Evolutionary conservation across 1,140 invertebrate genomes (phyloP).

Genomic region (Scaptomyza hsui): DNA sequence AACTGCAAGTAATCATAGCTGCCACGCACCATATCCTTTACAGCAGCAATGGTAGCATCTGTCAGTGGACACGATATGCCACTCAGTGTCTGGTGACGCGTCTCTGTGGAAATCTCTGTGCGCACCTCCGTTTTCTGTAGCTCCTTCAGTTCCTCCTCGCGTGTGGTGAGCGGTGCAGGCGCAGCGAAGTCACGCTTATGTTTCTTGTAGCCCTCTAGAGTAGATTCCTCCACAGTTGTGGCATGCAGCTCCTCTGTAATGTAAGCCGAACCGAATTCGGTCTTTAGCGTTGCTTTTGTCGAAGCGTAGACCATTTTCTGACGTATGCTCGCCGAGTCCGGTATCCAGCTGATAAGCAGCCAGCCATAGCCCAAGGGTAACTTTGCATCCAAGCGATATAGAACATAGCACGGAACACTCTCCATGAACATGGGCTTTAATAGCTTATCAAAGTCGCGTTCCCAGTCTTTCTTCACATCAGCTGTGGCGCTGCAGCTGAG

Average conservation of each 20-base stretch:
- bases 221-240: constrained; percentile 90
- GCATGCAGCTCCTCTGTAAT: constrained; percentile 88
- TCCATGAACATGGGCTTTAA: constrained; percentile 91
- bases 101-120: constrained; percentile 92
- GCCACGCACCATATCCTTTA: constrained; percentile 88
- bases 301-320: constrained; percentile 99
- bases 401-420: constrained; percentile 96
- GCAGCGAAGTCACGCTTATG: constrained; percentile 91
- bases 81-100: constrained; percentile 95
- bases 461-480: constrained; percentile 91
- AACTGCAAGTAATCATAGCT: constrained; percentile 91
- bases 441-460: constrained; percentile 94
- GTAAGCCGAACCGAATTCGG: constrained; percentile 95
- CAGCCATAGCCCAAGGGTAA: constrained; percentile 94
- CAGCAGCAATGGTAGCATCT: constrained; percentile 90
- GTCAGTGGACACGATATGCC: constrained; percentile 97
- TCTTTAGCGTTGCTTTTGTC: constrained; percentile 98
- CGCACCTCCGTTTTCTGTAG: constrained; percentile 90
- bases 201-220: constrained; percentile 91
- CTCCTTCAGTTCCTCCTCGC: constrained; percentile 95
- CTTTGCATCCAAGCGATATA: constrained; percentile 94
- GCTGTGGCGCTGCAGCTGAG: constrained; percentile 88
- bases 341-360: constrained; percentile 97
- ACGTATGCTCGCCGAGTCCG: constrained; percentile 93
- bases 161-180: constrained; percentile 94